Evolutionary conservation across 2,113 vertebrate species (phyloP).

Genomic region (Eretmochelys imbricata): DNA sequence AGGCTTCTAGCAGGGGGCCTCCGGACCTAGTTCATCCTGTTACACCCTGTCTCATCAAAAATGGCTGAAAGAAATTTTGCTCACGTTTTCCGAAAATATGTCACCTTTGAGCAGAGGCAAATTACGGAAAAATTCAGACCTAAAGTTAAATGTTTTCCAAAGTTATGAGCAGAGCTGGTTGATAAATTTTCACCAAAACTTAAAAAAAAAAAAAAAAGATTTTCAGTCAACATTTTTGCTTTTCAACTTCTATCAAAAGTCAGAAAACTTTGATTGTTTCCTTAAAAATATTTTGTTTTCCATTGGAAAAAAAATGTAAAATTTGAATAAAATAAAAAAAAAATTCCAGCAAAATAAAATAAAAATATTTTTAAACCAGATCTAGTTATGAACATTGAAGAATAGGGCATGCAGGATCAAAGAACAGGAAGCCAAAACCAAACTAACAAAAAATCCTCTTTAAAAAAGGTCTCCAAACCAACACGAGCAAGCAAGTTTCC

Average conservation of each 20-base stretch:
- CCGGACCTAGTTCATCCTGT: too few species aligned
- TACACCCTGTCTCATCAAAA: background rate
- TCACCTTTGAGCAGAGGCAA: background rate
- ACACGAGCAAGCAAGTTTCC: background rate
- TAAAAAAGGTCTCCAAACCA: background rate
- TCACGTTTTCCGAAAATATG: background rate
- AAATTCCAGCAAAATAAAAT: background rate
- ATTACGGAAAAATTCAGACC: rapidly evolving
- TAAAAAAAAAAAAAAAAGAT: background rate
- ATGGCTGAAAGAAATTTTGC: background rate
- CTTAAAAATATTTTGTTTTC: too few species aligned
- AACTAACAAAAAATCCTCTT: background rate
- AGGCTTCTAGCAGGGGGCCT: too few species aligned
- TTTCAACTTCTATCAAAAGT: too few species aligned
- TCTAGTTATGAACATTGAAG: background rate
- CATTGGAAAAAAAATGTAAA: too few species aligned
- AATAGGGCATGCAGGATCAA: background rate
- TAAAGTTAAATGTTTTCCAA: background rate
- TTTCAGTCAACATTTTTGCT: too few species aligned
- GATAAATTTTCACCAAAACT: background rate
- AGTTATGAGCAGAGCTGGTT: rapidly evolving
- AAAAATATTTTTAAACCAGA: background rate
- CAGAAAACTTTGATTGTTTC: too few species aligned
- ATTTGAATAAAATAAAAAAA: too few species aligned
- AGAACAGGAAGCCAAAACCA: too few species aligned